These are phyloP conservation scores for Lordiphosa clarofinis DNA, from an alignment of 1,140 invertebrate species.

Conservation along the genomic window DNA sequence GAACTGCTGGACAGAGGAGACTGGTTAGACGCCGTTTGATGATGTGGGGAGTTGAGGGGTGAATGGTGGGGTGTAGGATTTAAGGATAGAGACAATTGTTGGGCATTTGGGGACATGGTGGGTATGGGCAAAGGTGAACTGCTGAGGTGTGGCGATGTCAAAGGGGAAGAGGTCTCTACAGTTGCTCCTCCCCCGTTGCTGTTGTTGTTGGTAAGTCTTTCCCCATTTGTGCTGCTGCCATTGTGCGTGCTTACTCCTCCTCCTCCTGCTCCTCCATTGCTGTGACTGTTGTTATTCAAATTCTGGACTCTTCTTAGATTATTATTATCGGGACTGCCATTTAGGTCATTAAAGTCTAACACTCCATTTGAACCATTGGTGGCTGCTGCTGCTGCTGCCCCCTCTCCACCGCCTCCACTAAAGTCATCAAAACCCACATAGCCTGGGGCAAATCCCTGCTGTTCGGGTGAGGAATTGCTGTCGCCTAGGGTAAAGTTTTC, in stretches of 20 bases:
- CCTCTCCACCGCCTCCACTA: conserved; percentile 17
- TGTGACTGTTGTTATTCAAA: conserved; percentile 60
- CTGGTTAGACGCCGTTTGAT: conserved; percentile 22
- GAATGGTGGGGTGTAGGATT: conserved; percentile 76
- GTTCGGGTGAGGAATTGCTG: conserved; percentile 74
- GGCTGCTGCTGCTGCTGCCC: conserved; percentile 15
- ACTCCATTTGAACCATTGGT: conserved; percentile 52
- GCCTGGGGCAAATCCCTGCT: conserved; percentile 61
- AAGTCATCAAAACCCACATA: conserved; percentile 58
- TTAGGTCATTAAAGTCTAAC: conserved; percentile 69
- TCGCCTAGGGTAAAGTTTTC: conserved; percentile 95
- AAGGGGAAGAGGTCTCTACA: conserved; percentile 52
- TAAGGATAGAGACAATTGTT: conserved; percentile 63
- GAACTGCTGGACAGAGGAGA: conserved; percentile 70
- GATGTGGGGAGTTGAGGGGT: conserved; percentile 72
- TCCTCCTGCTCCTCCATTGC: conserved; percentile 53
- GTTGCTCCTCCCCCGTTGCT: conserved; percentile 31
- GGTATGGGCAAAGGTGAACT: conserved; percentile 76
- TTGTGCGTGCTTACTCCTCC: conserved; percentile 45
- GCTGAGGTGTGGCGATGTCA: conserved; percentile 57
- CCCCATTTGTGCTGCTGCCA: conserved; percentile 49
- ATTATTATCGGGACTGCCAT: conserved; percentile 57
- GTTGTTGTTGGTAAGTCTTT: conserved; percentile 48
- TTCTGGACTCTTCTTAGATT: conserved; percentile 51
- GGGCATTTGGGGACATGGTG: conserved; percentile 64